Evolutionary conservation across 2,113 vertebrate species (phyloP), one percentile per base, ranked within the genome.

Genomic region (Rhegmatorhina hoffmannsi): DNA sequence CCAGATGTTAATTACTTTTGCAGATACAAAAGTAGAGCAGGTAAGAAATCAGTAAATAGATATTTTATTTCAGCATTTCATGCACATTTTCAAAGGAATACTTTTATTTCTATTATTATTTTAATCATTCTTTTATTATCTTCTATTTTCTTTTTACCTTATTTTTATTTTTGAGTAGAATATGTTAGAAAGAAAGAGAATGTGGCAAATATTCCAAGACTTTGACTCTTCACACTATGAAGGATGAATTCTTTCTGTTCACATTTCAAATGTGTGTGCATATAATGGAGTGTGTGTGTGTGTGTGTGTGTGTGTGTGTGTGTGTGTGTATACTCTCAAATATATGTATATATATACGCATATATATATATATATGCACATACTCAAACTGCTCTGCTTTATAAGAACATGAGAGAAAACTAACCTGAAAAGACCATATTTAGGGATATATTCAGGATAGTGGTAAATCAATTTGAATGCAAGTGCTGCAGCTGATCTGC

Each of bases 391-490:
- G 6, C 21, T 93, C 25, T 85, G 14, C 47, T 85, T 77, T 55
- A 58, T 62, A 44, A 68, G 31, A 91, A 36, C 14, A 25, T 79
- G 21, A 53, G 33, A 68, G 38, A 78, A 89, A 85, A 82, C 33
- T 13, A 90, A 66, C 28, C 34, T 78, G 68, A 89, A 74, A 93
- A 80, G 38, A 15, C 9, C 6, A 2, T 68, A 74, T 78, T 83
- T 80, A 74, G 86, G 53, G 88, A 79, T 44, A 70, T 76, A 52
- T 83, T 73, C 60, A 33, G 60, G 19, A 59, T 25, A 33, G 15
- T 34, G 28, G 36, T 64, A 90, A 91, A 90, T 68, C 85, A 44
- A 72, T 92, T 60, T 63, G 77, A 88, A 94, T 77, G 24, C 74
- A 87, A 70, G 63, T 78, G 47, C 56, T 90, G 70, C 64, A 58